These are phyloP conservation scores for Mamestra configurata DNA, from an alignment of 1,140 invertebrate genomes.

Conservation along the genomic window DNA sequence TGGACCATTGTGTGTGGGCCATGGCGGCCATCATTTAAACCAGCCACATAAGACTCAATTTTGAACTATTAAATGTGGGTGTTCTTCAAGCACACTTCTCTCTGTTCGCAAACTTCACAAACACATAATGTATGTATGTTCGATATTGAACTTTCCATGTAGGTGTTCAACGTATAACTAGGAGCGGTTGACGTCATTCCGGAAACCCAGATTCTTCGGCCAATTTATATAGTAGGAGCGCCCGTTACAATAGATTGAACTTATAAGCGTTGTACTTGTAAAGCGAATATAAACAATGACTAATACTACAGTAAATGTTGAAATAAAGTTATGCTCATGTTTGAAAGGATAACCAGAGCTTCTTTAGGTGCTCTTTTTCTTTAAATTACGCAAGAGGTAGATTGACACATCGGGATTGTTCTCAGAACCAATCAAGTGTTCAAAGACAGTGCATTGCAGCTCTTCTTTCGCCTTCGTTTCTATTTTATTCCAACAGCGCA, in stretches of 20 bases:
- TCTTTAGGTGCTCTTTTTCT: neutral
- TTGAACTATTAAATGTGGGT: neutral
- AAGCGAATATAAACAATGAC: conserved; percentile 28
- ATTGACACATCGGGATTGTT: too few relatives aligned
- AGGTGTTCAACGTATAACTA: conserved; percentile 12
- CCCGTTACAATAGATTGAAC: conserved; percentile 33
- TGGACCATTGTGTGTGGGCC: too few relatives aligned
- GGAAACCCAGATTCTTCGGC: conserved; percentile 43
- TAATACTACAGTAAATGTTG: neutral
- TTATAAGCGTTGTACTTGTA: conserved; percentile 10
- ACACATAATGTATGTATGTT: neutral
- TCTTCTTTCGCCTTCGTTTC: too few relatives aligned
- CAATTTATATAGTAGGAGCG: conserved; percentile 41
- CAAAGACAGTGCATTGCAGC: too few relatives aligned
- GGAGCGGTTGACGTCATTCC: conserved; percentile 36
- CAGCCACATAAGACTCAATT: too few relatives aligned
- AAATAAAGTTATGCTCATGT: neutral
- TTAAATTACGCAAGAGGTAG: too few relatives aligned
- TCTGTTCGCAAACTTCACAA: neutral
- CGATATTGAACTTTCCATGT: neutral
- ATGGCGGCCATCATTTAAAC: too few relatives aligned
- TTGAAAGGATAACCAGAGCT: neutral
- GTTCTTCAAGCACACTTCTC: neutral
- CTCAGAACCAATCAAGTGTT: too few relatives aligned
- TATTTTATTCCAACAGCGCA: too few relatives aligned